Conservation (phyloP, 2,797 vertebrate genomes). For the Phoxinus dragarum region DNA sequence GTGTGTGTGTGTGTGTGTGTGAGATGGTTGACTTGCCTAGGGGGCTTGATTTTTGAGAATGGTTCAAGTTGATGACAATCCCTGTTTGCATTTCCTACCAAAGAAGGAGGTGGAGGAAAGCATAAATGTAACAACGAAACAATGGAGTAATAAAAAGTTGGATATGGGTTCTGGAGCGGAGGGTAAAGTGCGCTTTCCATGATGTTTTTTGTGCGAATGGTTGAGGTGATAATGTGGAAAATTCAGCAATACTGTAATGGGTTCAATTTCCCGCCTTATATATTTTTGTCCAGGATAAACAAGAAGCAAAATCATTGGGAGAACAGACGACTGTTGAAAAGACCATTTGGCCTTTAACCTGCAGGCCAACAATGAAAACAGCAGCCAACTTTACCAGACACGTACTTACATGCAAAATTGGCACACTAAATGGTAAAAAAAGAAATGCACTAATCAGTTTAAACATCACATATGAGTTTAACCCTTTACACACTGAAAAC, state of each 20-base stretch:
- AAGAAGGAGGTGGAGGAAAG: constrained; percentile 67
- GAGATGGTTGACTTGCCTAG: constrained; percentile 72
- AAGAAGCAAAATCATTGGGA: constrained; percentile 52
- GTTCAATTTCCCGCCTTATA: constrained; percentile 11
- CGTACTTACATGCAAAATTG: not conserved
- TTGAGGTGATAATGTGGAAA: constrained; percentile 73
- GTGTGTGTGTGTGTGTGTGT: constrained; percentile 58
- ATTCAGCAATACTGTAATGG: constrained; percentile 64
- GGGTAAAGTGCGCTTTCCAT: constrained; percentile 31
- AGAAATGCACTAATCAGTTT: not conserved
- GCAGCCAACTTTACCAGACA: not conserved
- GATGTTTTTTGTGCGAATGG: constrained; percentile 60
- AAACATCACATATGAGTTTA: not conserved
- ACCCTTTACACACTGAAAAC: not conserved
- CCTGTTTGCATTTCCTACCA: constrained; percentile 78
- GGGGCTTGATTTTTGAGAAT: constrained; percentile 80
- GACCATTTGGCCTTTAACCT: constrained; percentile 60
- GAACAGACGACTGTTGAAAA: constrained; percentile 57
- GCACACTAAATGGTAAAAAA: not conserved
- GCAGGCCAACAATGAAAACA: constrained; percentile 48
- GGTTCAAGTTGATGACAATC: constrained; percentile 77
- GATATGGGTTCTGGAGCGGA: constrained; percentile 63
- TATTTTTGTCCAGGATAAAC: constrained; percentile 66
- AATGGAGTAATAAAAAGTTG: constrained; percentile 57
- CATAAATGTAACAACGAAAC: constrained; percentile 43